A percentile compares a stretch with the other conserved stretches of the same genome.
Conservation (phyloP, 2,888 invertebrate species). For the Agapostemon virescens region DNA sequence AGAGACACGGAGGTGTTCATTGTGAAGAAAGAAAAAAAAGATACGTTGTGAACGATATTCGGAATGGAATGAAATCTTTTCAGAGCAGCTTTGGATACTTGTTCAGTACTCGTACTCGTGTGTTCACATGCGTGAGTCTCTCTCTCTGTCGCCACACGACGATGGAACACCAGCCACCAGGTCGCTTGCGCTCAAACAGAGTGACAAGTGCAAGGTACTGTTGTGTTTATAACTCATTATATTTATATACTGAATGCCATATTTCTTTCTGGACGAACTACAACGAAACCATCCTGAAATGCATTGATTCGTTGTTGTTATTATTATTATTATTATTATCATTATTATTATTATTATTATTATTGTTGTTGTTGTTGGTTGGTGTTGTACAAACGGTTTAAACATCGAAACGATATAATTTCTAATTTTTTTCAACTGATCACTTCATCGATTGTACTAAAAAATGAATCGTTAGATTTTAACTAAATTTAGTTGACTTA, state of each 20-base stretch:
- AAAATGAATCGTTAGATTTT: neutral
- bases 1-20: neutral
- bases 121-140: slow-evolving; percentile 80
- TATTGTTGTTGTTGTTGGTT: neutral
- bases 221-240: slow-evolving; percentile 72
- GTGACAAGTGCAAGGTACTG: slow-evolving; percentile 91
- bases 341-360: neutral
- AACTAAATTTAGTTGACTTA: slow-evolving; percentile 4
- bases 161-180: slow-evolving; percentile 83
- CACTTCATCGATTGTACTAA: neutral
- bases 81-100: slow-evolving; percentile 55
- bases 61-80: slow-evolving; percentile 56
- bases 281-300: neutral
- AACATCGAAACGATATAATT: slow-evolving; percentile 1
- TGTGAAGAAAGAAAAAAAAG: slow-evolving; percentile 7
- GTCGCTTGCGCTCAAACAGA: slow-evolving; percentile 88
- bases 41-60: slow-evolving; percentile 34
- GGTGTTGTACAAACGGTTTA: slow-evolving; percentile 14
- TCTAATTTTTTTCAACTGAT: neutral
- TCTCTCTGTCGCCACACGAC: slow-evolving; percentile 73
- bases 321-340: neutral
- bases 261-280: slow-evolving; percentile 42
- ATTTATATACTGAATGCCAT: slow-evolving; percentile 42
- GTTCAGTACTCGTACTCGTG: slow-evolving; percentile 76
- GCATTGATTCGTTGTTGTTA: slow-evolving; percentile 4